These are phyloP conservation scores for Ophion ventricosus DNA, from an alignment of 2,888 invertebrate species.

Conservation along the genomic window DNA sequence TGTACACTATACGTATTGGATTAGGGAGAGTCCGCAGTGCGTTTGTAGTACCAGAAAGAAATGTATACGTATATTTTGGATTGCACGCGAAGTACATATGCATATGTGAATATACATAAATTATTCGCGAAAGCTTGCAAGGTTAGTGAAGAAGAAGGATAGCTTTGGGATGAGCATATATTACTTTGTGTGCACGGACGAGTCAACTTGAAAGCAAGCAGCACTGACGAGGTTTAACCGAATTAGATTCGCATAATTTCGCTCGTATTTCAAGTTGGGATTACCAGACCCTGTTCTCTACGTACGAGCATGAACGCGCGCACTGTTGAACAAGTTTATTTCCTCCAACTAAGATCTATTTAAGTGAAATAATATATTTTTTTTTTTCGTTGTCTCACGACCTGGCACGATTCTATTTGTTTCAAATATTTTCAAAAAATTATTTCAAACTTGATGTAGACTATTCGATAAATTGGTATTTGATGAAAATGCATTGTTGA, in stretches of 20 bases:
- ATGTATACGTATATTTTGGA: background rate
- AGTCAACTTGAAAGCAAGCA: conserved; percentile 31
- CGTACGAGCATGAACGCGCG: background rate
- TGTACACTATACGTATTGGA: conserved; percentile 42
- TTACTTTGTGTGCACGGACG: conserved; percentile 9
- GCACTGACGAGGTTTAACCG: conserved; percentile 45
- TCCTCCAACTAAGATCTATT: background rate
- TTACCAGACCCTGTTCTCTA: background rate
- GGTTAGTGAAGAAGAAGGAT: background rate
- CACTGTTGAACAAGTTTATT: too few relatives aligned
- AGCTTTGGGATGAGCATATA: conserved; percentile 11
- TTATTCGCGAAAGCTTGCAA: background rate
- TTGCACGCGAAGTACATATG: background rate
- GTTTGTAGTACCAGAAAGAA: background rate
- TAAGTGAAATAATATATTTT: background rate
- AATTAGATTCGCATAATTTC: conserved; percentile 36
- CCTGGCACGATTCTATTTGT: background rate
- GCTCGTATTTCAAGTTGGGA: conserved; percentile 19
- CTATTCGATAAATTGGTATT: too few relatives aligned
- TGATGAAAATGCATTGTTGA: too few relatives aligned
- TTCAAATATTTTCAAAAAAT: background rate
- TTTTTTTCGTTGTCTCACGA: background rate
- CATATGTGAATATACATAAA: conserved; percentile 20
- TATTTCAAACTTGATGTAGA: background rate
- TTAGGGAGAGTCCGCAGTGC: conserved; percentile 40